A percentile compares a stretch with the other conserved stretches of the same genome.
Evolutionary conservation across 2,113 vertebrate species (phyloP).

Genomic region (Pachyramphus minor): DNA sequence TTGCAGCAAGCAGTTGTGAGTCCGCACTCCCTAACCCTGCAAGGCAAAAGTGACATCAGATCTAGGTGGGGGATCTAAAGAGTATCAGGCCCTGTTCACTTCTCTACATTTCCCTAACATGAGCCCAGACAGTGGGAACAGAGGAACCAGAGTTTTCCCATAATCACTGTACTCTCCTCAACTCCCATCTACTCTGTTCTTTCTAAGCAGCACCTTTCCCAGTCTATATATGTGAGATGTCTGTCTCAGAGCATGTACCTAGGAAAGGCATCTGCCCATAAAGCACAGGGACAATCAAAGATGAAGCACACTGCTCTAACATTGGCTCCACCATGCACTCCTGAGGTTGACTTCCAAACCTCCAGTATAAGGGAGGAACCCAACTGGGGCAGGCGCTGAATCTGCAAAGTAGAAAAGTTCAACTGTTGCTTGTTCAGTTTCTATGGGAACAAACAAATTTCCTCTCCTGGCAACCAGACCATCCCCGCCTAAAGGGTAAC

Average conservation of each 20-base stretch:
- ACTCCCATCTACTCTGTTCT: accelerated
- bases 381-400: neutral
- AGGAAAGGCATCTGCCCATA: neutral
- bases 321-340: neutral
- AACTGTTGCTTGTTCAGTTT: neutral
- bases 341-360: neutral
- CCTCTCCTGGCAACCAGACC: neutral
- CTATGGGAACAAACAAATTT: neutral
- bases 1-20: slow-evolving; percentile 64
- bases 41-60: neutral
- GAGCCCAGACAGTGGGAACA: neutral
- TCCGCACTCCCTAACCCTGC: slow-evolving; percentile 69
- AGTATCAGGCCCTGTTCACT: accelerated
- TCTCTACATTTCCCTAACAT: neutral
- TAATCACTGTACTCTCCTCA: neutral
- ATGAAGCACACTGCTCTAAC: neutral
- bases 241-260: accelerated
- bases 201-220: neutral
- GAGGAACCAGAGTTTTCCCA: neutral
- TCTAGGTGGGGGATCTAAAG: neutral
- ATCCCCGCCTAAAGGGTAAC: neutral
- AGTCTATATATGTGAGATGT: neutral
- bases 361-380: neutral
- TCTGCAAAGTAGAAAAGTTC: neutral
- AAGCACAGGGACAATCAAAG: neutral